phyloP scores from a whole-genome alignment of 2,888 invertebrate genomes.

The Amphimallon solstitiale region DNA sequence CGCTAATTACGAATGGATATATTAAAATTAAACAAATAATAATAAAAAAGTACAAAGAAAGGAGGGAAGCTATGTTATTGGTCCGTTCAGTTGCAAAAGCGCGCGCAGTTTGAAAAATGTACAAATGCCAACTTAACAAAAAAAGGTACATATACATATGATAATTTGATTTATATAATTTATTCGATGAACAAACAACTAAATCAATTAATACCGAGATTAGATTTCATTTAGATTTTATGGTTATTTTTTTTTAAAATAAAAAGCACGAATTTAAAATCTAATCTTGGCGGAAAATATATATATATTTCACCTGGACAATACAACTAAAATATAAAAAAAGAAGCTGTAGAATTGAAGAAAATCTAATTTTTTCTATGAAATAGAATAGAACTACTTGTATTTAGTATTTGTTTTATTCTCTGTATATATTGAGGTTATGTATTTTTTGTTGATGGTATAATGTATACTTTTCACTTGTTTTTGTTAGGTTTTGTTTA shows the following conservation, averaged over 20 bases:
- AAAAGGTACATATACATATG: neutral
- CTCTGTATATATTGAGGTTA: too few species aligned
- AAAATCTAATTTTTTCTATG: constrained; percentile 7
- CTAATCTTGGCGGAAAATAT: constrained; percentile 7
- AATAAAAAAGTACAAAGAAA: constrained; percentile 3
- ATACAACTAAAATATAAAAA: constrained; percentile 15
- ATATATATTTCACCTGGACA: neutral
- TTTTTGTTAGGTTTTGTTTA: too few species aligned
- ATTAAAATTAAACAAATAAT: constrained; percentile 1
- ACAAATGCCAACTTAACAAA: constrained; percentile 27
- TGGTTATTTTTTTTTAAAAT: neutral
- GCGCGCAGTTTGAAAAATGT: constrained; percentile 21
- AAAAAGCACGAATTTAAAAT: neutral
- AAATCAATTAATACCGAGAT: neutral
- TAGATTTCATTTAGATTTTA: neutral
- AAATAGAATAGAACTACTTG: too few species aligned
- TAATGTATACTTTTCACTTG: too few species aligned
- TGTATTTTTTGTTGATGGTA: too few species aligned
- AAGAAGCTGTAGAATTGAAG: constrained; percentile 21
- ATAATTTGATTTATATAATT: neutral
- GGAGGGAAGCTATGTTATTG: constrained; percentile 18
- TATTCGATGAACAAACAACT: too few species aligned
- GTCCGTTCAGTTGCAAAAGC: constrained; percentile 24
- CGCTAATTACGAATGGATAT: constrained; percentile 5
- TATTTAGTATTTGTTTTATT: too few species aligned